Percentiles rank a stretch among this genome's conserved stretches.
Evolutionary conservation across 2,888 invertebrate species (phyloP).

Genomic region (Luperina testacea): DNA sequence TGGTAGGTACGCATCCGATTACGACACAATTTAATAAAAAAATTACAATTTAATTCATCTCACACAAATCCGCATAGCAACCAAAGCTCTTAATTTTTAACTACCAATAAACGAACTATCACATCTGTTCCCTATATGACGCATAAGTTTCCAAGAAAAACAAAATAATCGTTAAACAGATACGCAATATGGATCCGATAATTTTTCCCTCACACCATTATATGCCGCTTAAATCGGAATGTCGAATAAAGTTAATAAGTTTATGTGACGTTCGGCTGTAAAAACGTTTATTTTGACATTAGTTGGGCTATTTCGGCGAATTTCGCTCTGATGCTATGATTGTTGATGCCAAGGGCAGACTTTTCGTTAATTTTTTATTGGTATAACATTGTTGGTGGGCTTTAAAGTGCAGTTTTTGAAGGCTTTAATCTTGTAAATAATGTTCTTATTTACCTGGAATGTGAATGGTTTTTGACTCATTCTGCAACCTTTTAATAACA

Average conservation of each 20-base stretch:
- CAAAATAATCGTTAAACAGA: conserved; percentile 55
- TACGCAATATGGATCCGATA: conserved; percentile 72
- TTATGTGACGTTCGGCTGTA: conserved; percentile 81
- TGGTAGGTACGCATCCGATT: no score
- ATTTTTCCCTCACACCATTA: conserved; percentile 62
- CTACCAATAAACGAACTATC: conserved; percentile 7
- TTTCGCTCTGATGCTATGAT: conserved; percentile 76
- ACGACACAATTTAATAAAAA: not conserved
- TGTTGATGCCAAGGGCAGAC: conserved; percentile 68
- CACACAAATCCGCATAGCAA: conserved; percentile 1
- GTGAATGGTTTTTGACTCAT: conserved; percentile 41
- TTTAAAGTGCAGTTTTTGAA: conserved; percentile 27
- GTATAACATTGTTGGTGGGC: conserved; percentile 57
- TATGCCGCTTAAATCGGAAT: conserved; percentile 76
- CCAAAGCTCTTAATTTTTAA: conserved; percentile 35
- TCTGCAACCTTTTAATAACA: not conserved
- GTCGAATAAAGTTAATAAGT: conserved; percentile 85
- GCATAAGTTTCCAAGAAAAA: conserved; percentile 71
- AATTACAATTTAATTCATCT: not conserved
- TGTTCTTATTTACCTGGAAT: conserved; percentile 29
- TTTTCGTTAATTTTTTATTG: conserved; percentile 61
- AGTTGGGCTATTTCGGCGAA: conserved; percentile 76
- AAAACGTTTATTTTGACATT: conserved; percentile 78
- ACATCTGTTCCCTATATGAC: conserved; percentile 53
- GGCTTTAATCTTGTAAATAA: conserved; percentile 29